Base-by-base conservation (phyloP, 2,888 invertebrate genomes). In the Leuctra nigra region DNA sequence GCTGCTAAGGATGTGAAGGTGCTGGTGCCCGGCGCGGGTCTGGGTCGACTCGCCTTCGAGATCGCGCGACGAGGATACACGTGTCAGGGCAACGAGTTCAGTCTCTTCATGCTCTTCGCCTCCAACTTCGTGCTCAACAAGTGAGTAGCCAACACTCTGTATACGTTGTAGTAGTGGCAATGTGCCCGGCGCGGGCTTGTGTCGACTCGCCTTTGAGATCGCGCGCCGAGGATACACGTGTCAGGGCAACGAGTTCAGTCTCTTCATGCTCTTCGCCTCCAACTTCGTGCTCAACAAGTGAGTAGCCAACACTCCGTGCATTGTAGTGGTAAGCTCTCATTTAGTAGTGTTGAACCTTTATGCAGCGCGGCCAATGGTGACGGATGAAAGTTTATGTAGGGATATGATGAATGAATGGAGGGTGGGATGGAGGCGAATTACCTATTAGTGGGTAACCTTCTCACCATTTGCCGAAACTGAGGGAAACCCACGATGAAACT, bases 51-150 rank as follows among this genome's bases (percentile, higher is more conserved):
- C 1, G 91, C 95, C 0, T 96, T 88, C 77, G 98, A 99, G 77
- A 82, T 99, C 25, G 95, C 97, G 0, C 81, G 81, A 56, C 78
- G 84, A 16, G 97, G 97, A 1, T 99, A 87, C 74, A 80, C 81
- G 9, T 97, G 96, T 66, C 93, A 97, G 73, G 99, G 97, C 62
- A 99, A 99, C 70, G 99, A 99, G 74, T 97, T 95, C 76, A 95
- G 94, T 24, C 79, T 97, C 36, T 97, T 94, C 72, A 99, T 99
- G 98, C 76, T 99, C 50, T 90, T 98, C 64, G 91, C 94, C 0
- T 95, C 97, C 44, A 92, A 95, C 74, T 98, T 95, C 72, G 86
- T 99, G 57, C 76, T 99, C 44, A 99, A 99, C 75, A 82, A 86
- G 75, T 93, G 72, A 70, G 71, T 60, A 53, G n/a, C 7, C 16